Conservation (phyloP, 64 coral and sea anemone genomes). For the Dendrophyllia cribrosa region DNA sequence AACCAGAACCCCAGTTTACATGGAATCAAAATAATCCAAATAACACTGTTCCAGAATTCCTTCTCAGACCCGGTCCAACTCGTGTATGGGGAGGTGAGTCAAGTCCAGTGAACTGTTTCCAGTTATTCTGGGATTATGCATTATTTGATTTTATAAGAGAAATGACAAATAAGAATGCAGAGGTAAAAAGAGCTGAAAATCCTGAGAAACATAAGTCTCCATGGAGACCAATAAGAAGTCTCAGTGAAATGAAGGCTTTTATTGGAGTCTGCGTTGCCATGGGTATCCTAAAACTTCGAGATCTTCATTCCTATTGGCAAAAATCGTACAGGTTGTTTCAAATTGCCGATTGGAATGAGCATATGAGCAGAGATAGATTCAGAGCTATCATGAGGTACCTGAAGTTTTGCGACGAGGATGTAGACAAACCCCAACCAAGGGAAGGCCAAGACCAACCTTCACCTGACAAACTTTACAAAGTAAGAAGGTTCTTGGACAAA, state of each 20-base stretch:
- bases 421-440: constrained; percentile 8
- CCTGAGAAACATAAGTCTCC: constrained; percentile 2
- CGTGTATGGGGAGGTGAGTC: constrained; percentile 1
- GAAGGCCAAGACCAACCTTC: neutral
- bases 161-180: constrained; percentile 10
- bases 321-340: neutral
- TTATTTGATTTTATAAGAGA: constrained; percentile 9
- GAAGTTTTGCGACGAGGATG: constrained; percentile 31
- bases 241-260: constrained; percentile 20
- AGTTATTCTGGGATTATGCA: constrained; percentile 48
- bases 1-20: no score
- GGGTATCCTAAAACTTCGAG: constrained; percentile 27
- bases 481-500: no score
- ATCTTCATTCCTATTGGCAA: constrained; percentile 27
- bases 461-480: no score
- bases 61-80: neutral
- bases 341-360: neutral
- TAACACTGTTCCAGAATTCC: no score
- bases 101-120: neutral
- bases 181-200: constrained; percentile 21
- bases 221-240: constrained; percentile 8
- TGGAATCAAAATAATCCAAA: no score
- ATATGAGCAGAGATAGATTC: constrained; percentile 26
- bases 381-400: constrained; percentile 7
- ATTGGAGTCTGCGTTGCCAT: constrained; percentile 23